These are phyloP conservation scores for Pimpla rufipes DNA, from an alignment of 2,888 invertebrate species.

Conservation along the genomic window DNA sequence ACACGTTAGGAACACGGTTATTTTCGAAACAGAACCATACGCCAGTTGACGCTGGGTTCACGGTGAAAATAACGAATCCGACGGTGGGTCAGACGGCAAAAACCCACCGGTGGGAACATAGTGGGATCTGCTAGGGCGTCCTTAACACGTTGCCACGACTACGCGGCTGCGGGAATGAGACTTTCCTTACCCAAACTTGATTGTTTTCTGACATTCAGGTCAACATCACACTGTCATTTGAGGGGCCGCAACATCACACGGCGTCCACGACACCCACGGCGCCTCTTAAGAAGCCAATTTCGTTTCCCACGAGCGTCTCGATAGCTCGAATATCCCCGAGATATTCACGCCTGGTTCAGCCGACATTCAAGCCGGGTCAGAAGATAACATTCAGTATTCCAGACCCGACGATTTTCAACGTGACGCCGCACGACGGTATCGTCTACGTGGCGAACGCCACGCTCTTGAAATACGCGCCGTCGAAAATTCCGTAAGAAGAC, in stretches of 20 bases:
- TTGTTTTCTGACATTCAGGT: conserved; percentile 73
- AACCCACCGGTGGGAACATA: too few relatives aligned
- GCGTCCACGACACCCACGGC: conserved; percentile 76
- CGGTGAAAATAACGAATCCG: too few relatives aligned
- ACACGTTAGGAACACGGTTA: too few relatives aligned
- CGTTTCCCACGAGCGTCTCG: conserved; percentile 75
- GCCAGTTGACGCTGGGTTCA: too few relatives aligned
- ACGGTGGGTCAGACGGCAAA: too few relatives aligned
- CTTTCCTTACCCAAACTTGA: conserved; percentile 1
- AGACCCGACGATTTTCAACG: conserved; percentile 85
- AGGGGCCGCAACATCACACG: conserved; percentile 79
- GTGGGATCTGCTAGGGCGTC: too few relatives aligned
- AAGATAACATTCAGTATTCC: conserved; percentile 73
- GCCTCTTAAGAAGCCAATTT: conserved; percentile 73
- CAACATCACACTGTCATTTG: conserved; percentile 80
- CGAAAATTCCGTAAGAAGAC: conserved; percentile 83
- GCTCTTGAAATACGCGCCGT: conserved; percentile 84
- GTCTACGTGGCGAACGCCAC: conserved; percentile 86
- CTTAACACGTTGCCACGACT: neutral
- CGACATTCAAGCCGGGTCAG: conserved; percentile 72
- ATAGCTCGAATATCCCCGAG: conserved; percentile 75
- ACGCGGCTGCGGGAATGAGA: neutral
- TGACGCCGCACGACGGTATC: conserved; percentile 87
- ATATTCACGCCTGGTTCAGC: conserved; percentile 79
- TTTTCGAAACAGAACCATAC: too few relatives aligned